These are phyloP conservation scores for Microdon myrmicae DNA, from an alignment of 2,888 invertebrate species.

Conservation along the genomic window DNA sequence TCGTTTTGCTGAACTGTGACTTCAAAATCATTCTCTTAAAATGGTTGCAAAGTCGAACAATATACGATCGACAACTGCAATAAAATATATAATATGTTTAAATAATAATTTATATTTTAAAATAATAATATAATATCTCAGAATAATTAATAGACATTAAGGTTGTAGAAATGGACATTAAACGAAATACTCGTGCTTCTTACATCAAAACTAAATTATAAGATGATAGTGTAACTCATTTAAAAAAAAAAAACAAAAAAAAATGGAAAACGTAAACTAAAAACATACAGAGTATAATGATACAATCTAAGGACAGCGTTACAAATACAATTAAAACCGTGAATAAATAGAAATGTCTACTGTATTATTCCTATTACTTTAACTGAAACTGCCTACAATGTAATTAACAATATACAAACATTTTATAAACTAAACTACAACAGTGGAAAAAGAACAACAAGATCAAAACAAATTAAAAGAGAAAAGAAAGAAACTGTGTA, in stretches of 20 bases:
- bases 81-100: no score
- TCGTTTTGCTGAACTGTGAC: no score
- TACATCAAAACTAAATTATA: constrained; percentile 20
- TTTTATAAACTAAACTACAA: constrained; percentile 27
- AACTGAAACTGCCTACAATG: constrained; percentile 49
- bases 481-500: neutral
- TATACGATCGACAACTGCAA: no score
- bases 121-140: no score
- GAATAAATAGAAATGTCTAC: constrained; percentile 37
- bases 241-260: constrained; percentile 25
- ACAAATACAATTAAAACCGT: constrained; percentile 21
- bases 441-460: constrained; percentile 7
- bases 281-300: constrained; percentile 48
- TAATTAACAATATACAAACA: constrained; percentile 19
- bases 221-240: constrained; percentile 39
- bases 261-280: constrained; percentile 31
- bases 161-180: constrained; percentile 20
- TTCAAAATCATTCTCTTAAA: no score
- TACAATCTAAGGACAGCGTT: no score
- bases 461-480: constrained; percentile 1
- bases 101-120: no score
- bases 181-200: constrained; percentile 23
- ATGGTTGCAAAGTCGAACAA: no score
- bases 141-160: constrained; percentile 27
- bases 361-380: constrained; percentile 46